A percentile compares a stretch with the other conserved stretches of the same genome.
phyloP scores from a whole-genome alignment of 2,888 invertebrate genomes.

The Arge pagana region DNA sequence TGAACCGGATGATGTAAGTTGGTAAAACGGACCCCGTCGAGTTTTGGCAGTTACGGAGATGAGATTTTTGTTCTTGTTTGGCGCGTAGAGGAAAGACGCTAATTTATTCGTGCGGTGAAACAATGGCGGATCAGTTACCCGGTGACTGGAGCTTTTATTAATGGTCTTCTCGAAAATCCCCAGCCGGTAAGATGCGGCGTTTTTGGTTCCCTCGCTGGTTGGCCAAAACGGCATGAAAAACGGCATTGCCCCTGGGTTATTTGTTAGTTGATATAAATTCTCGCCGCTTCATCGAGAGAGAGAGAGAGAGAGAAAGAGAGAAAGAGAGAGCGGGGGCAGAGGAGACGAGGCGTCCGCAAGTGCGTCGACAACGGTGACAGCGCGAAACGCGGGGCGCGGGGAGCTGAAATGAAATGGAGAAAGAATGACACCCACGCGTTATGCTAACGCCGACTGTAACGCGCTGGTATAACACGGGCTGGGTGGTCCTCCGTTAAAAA shows the following conservation, averaged over 20 bases:
- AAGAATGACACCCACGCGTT: slow-evolving; percentile 57
- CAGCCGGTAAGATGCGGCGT: no score
- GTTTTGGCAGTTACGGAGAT: no score
- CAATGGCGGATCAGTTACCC: slow-evolving; percentile 50
- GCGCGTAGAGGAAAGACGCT: slow-evolving; percentile 35
- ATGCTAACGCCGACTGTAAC: slow-evolving; percentile 55
- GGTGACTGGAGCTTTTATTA: slow-evolving; percentile 51
- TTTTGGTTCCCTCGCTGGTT: slow-evolving; percentile 18
- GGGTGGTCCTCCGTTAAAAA: slow-evolving; percentile 52
- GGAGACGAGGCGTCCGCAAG: slow-evolving; percentile 28
- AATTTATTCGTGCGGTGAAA: slow-evolving; percentile 48
- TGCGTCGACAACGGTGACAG: slow-evolving; percentile 34
- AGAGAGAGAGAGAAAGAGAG: slow-evolving; percentile 30
- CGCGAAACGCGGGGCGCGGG: slow-evolving; percentile 34
- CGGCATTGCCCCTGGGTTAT: slow-evolving; percentile 29
- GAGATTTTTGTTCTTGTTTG: no score
- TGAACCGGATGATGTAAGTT: no score
- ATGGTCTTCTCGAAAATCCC: slow-evolving; percentile 36
- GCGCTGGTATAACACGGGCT: slow-evolving; percentile 56
- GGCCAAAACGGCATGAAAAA: slow-evolving; percentile 24
- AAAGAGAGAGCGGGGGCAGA: slow-evolving; percentile 28
- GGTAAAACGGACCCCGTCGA: no score
- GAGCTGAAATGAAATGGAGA: slow-evolving; percentile 43
- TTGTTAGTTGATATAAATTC: no score
- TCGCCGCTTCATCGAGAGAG: no score